phyloP scores from a whole-genome alignment of 92 coral and sea anemone species.

The Parazoanthus atlanticus region DNA sequence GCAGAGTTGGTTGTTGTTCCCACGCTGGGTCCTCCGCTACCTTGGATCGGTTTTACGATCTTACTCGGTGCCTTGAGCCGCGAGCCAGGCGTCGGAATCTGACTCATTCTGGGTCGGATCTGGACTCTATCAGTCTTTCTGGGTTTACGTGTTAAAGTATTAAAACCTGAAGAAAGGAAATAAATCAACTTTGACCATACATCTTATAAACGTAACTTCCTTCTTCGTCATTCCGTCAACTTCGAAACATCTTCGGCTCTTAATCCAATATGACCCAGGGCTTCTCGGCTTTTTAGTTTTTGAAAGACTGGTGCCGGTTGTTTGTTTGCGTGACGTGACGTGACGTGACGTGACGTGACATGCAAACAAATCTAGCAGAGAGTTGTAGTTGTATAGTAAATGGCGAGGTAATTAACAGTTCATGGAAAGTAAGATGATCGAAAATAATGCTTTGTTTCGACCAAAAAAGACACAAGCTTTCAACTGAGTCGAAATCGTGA shows the following conservation, averaged over 20 bases:
- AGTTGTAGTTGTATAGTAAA: too few relatives aligned
- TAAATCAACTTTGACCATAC: neutral
- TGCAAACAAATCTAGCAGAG: too few relatives aligned
- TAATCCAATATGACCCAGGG: slow-evolving; percentile 44
- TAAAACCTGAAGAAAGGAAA: slow-evolving; percentile 29
- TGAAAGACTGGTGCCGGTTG: neutral
- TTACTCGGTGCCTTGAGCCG: slow-evolving; percentile 81
- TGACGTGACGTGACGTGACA: too few relatives aligned
- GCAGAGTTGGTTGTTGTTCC: slow-evolving; percentile 53
- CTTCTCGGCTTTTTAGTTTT: neutral
- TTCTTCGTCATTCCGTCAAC: slow-evolving; percentile 33
- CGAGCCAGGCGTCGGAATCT: slow-evolving; percentile 75
- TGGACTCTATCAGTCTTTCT: slow-evolving; percentile 30
- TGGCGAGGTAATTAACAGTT: too few relatives aligned
- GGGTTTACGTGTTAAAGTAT: neutral
- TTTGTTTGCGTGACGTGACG: too few relatives aligned
- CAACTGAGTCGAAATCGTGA: too few relatives aligned
- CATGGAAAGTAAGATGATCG: too few relatives aligned
- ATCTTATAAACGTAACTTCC: slow-evolving; percentile 6
- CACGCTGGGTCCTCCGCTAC: slow-evolving; percentile 72
- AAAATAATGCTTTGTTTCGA: too few relatives aligned
- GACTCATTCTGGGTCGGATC: slow-evolving; percentile 69
- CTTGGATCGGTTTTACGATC: slow-evolving; percentile 83
- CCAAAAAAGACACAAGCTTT: too few relatives aligned
- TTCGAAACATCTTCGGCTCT: slow-evolving; percentile 33